These are phyloP conservation scores for Bursaphelenchus okinawaensis DNA, from an alignment of 2,888 invertebrate species.

Conservation along the genomic window DNA sequence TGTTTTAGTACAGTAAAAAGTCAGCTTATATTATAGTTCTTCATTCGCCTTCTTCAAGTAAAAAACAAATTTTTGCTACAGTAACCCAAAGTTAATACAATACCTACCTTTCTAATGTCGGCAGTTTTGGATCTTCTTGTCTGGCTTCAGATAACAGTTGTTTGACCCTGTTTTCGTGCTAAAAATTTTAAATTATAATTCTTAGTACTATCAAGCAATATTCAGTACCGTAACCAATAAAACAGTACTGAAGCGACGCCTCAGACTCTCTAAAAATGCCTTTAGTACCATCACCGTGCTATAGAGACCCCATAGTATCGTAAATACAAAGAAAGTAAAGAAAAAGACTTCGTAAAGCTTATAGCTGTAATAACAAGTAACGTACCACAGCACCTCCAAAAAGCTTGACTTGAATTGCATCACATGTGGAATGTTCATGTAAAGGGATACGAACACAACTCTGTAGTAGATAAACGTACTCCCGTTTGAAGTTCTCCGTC, in stretches of 20 bases:
- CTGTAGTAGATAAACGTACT: constrained; percentile 62
- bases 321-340: no score
- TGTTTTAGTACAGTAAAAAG: no score
- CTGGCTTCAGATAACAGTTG: constrained; percentile 60
- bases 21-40: no score
- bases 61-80: no score
- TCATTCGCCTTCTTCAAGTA: no score
- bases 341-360: no score
- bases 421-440: constrained; percentile 59
- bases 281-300: background rate
- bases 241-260: background rate
- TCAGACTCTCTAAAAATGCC: no score
- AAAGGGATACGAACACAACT: constrained; percentile 61
- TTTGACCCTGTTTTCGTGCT: constrained; percentile 61
- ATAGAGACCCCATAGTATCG: background rate
- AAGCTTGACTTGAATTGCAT: constrained; percentile 61
- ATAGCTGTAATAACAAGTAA: constrained; percentile 5
- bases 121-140: constrained; percentile 61
- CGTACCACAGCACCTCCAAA: constrained; percentile 62
- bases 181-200: no score
- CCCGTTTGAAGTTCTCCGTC: constrained; percentile 61
- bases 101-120: constrained; percentile 61
- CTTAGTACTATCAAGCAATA: constrained; percentile 2
- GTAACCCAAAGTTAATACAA: background rate
- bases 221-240: no score